Base-by-base conservation (phyloP, 1,140 invertebrate genomes). In the Palaemon carinicauda region DNA sequence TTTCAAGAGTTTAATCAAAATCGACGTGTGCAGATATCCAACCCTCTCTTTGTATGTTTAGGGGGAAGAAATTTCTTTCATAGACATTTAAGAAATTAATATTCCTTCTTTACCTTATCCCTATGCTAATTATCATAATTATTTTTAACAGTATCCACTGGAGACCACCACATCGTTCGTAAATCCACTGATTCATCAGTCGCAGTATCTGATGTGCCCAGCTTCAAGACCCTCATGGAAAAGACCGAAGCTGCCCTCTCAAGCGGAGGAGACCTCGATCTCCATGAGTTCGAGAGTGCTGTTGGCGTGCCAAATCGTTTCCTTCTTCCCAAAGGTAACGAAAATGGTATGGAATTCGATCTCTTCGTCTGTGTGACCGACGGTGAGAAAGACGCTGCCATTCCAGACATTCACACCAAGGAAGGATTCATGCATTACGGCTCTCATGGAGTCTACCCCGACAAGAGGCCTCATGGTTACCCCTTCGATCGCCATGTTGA, bases 381-480 rank as follows among this genome's bases (percentile, higher is more conserved):
- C 53, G 82, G 82, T n/a, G 19, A 24, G 14, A 24, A 21, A 14
- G 82, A 84, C 71, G 73, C 73, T 17, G 52, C 71, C 19, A 31
- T 78, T 7, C 73, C 56, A 0, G 41, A 77, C 10, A 73, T 84
- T 5, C 82, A 78, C 53, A 31, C 24, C 19, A 84, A 50, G 73
- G 77, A 73, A 17, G 21, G 41, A 19, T 84, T 84, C 73, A 78
- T 65, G 73, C 82, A 84, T 74, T 84, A 84, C 31, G 82, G 82
- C 29, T 51, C 56, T 54, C 52, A 73, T 10, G 74, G 82, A 54
- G 24, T 53, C 29, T 84, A 84, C 52, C 73, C 82, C 9, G 82
- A 84, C 71, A 69, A 78, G 17, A 52, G n/a, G 27, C 82, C 82
- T 10, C 82, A 84, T 24, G 82, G 82, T 24, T 84, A 75, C 73